A percentile compares a stretch with the other conserved stretches of the same genome.
phyloP scores from a whole-genome alignment of 1,140 invertebrate species.

The Megathymus violae region DNA sequence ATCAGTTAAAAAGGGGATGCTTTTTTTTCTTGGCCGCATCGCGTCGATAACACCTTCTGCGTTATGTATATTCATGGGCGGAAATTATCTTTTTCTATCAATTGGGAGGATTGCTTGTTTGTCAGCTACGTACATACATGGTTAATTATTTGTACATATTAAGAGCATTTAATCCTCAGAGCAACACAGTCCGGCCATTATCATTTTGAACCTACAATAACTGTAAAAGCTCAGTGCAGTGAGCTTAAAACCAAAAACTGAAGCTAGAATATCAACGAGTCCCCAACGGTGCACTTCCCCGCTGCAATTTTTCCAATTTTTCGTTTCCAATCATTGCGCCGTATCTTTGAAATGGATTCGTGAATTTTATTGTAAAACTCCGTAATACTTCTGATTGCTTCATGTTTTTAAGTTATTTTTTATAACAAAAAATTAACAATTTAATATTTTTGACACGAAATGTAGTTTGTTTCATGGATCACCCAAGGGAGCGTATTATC shows the following conservation, averaged over 20 bases:
- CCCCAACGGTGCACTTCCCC: conserved; percentile 20
- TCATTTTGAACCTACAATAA: not conserved
- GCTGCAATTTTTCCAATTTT: conserved; percentile 29
- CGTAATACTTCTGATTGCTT: conserved; percentile 14
- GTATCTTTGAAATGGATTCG: conserved; percentile 26
- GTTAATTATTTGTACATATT: no score
- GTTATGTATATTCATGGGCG: no score
- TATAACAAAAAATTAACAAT: not conserved
- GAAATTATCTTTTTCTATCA: no score
- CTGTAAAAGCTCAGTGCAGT: conserved; percentile 1
- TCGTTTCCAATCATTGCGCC: conserved; percentile 18
- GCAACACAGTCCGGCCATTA: not conserved
- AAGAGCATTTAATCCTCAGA: not conserved
- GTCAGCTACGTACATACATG: no score
- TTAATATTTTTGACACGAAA: no score
- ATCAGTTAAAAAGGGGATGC: no score
- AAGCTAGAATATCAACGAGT: conserved; percentile 12
- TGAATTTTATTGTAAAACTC: conserved; percentile 20
- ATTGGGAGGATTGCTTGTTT: no score
- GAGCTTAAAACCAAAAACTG: conserved; percentile 7
- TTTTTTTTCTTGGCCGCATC: no score
- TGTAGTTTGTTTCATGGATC: no score
- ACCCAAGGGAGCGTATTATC: no score
- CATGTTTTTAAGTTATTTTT: conserved; percentile 7
- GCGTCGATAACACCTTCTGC: no score